Evolutionary conservation across 2,888 invertebrate genomes (phyloP).

Genomic region (Harpalus rufipes): DNA sequence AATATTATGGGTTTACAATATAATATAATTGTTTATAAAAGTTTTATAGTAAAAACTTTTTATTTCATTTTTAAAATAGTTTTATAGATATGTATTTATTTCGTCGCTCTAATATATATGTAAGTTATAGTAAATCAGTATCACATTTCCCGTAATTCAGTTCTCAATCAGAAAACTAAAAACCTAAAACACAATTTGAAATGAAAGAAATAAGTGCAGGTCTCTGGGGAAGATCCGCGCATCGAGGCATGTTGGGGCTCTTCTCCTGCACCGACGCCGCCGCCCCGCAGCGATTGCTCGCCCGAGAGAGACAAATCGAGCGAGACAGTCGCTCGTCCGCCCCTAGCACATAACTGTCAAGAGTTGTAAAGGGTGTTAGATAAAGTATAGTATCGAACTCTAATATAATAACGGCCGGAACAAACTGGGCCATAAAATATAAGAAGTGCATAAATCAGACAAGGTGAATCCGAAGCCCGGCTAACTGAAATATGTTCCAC

Average conservation of each 20-base stretch:
- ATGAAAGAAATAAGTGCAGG: conserved; percentile 37
- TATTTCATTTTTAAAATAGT: background rate
- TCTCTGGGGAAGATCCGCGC: conserved; percentile 2
- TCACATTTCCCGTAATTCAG: background rate
- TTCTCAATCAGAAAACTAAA: conserved; percentile 5
- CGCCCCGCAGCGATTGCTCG: conserved; percentile 23
- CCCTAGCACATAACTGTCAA: conserved; percentile 74
- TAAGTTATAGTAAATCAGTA: background rate
- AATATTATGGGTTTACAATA: too few relatives aligned
- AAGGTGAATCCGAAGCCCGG: conserved; percentile 42
- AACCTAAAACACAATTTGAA: conserved; percentile 44
- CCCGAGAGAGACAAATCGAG: conserved; percentile 48
- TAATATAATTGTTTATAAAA: too few relatives aligned
- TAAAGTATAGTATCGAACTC: conserved; percentile 79
- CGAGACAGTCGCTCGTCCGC: conserved; percentile 67
- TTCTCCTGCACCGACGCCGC: background rate
- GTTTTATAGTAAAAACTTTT: too few relatives aligned
- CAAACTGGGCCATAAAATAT: conserved; percentile 84
- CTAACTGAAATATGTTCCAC: conserved; percentile 62
- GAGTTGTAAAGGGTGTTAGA: conserved; percentile 74
- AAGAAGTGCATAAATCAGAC: conserved; percentile 82
- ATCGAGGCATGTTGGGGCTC: conserved; percentile 10
- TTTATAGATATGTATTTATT: background rate
- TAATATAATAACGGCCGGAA: conserved; percentile 84
- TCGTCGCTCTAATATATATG: background rate